Percentiles rank a stretch among this genome's conserved stretches.
Evolutionary conservation across 2,113 vertebrate species (phyloP).

Genomic region (Heterotilapia buettikoferi): DNA sequence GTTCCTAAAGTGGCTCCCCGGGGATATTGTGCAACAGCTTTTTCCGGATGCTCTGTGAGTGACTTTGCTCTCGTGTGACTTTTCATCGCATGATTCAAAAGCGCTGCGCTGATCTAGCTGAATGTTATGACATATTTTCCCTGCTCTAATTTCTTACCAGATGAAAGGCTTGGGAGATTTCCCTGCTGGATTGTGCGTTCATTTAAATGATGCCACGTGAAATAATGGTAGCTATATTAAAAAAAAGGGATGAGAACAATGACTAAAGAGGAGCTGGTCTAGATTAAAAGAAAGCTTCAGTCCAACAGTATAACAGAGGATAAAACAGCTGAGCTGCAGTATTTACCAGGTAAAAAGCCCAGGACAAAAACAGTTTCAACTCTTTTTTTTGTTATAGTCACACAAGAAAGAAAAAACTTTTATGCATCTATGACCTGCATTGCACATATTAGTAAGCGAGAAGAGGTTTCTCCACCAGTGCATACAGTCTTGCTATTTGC

Average conservation of each 20-base stretch:
- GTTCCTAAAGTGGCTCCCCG: slow-evolving; percentile 2
- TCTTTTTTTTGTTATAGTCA: background rate
- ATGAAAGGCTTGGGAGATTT: slow-evolving; percentile 54
- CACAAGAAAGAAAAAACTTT: background rate
- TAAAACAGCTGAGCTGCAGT: background rate
- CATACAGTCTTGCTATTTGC: background rate
- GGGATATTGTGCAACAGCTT: slow-evolving; percentile 17
- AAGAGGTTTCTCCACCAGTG: background rate
- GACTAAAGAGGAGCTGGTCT: background rate
- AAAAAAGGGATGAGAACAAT: slow-evolving; percentile 22
- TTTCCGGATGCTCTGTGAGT: slow-evolving; percentile 8
- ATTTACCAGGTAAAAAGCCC: rapidly evolving
- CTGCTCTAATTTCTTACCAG: slow-evolving; percentile 21
- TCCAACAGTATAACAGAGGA: background rate
- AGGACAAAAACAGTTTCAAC: background rate
- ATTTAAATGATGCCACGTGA: slow-evolving; percentile 31
- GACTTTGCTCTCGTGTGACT: slow-evolving; percentile 26
- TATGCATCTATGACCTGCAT: background rate
- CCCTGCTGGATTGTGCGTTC: slow-evolving; percentile 40
- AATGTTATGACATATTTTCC: slow-evolving; percentile 23
- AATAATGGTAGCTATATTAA: background rate
- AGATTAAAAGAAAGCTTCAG: slow-evolving; percentile 3
- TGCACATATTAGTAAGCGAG: background rate
- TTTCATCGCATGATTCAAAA: background rate
- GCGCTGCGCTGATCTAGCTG: background rate